These are phyloP conservation scores for Cyanoderma ruficeps DNA, from an alignment of 2,113 vertebrate species.

Conservation along the genomic window DNA sequence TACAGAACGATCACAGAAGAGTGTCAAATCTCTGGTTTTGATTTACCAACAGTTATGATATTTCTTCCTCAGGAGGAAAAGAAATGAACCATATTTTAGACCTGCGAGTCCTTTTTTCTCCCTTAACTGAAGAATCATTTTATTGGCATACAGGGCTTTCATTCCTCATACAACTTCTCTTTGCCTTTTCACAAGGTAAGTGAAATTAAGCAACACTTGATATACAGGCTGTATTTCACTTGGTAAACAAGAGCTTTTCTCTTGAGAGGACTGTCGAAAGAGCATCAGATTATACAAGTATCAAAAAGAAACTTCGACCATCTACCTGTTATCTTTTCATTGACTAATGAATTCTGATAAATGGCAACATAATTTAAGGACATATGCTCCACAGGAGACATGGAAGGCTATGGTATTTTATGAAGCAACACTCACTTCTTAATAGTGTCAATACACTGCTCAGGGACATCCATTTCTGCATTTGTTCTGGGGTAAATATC, in stretches of 20 bases:
- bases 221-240: neutral
- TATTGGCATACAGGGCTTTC: slow-evolving; percentile 29
- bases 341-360: slow-evolving; percentile 18
- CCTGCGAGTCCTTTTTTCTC: slow-evolving; percentile 22
- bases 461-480: neutral
- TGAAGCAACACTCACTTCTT: neutral
- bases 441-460: neutral
- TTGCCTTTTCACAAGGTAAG: neutral
- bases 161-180: slow-evolving; percentile 20
- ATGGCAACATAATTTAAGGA: slow-evolving; percentile 12
- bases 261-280: neutral
- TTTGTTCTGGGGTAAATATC: neutral
- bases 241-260: slow-evolving; percentile 46
- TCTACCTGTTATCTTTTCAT: slow-evolving; percentile 20
- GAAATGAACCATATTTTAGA: slow-evolving; percentile 45
- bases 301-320: slow-evolving; percentile 14
- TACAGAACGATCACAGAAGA: slow-evolving; percentile 67
- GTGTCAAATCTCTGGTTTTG: slow-evolving; percentile 71
- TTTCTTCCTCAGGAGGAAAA: slow-evolving; percentile 65
- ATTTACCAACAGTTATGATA: slow-evolving; percentile 69
- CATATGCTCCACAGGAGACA: neutral
- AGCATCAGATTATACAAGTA: neutral
- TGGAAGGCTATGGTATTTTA: neutral
- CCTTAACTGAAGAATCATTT: slow-evolving; percentile 43
- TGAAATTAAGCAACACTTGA: slow-evolving; percentile 36